Conservation (phyloP, 2,797 vertebrate genomes). For the Urophycis tenuis region DNA sequence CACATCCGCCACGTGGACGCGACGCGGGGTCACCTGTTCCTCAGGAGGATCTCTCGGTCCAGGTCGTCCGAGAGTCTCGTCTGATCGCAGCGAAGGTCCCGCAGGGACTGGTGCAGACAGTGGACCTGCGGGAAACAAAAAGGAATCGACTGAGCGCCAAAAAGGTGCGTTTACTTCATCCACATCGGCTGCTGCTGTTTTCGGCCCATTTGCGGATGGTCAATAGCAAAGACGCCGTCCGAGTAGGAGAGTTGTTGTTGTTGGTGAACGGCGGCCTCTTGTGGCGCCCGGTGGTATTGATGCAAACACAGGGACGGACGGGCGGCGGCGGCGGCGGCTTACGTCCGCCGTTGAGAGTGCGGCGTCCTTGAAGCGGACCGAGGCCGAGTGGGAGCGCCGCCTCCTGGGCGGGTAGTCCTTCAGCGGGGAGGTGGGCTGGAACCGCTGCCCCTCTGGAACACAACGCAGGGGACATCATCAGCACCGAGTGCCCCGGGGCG, state of each 20-base stretch:
- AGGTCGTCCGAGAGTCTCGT: slow-evolving; percentile 80
- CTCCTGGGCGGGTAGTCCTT: slow-evolving; percentile 71
- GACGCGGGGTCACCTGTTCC: slow-evolving; percentile 90
- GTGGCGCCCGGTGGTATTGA: slow-evolving; percentile 25
- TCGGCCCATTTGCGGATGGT: background rate
- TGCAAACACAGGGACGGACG: background rate
- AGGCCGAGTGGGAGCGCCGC: slow-evolving; percentile 73
- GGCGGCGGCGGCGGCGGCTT: slow-evolving; percentile 28
- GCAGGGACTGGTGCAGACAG: slow-evolving; percentile 80
- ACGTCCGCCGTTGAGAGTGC: slow-evolving; percentile 67
- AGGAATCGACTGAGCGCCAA: slow-evolving; percentile 3
- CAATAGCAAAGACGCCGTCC: no score
- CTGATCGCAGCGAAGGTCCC: slow-evolving; percentile 84
- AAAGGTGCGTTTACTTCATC: background rate
- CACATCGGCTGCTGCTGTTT: background rate
- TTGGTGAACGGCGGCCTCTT: slow-evolving; percentile 34
- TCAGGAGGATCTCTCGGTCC: slow-evolving; percentile 78
- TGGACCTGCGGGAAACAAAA: slow-evolving; percentile 71
- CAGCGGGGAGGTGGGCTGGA: slow-evolving; percentile 79
- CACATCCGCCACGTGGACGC: background rate
- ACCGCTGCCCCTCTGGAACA: slow-evolving; percentile 69
- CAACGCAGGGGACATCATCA: background rate
- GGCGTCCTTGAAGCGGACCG: slow-evolving; percentile 76
- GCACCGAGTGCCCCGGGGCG: no score
- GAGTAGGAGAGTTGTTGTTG: no score